phyloP scores from a whole-genome alignment of 1,140 invertebrate genomes.

The Drosophila pectinifera region DNA sequence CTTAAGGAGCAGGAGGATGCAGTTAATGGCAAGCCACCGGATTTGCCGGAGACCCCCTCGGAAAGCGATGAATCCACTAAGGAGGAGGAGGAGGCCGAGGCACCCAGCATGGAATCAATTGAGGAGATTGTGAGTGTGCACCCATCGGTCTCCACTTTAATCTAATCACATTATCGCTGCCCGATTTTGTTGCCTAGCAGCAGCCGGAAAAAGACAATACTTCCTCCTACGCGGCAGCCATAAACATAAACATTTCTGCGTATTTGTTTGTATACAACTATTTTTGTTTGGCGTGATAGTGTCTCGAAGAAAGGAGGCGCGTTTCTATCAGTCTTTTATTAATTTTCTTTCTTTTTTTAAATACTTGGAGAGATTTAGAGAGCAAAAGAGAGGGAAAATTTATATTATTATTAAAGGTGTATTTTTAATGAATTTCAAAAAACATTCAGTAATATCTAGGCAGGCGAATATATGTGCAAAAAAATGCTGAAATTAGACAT shows the following conservation, averaged over 20 bases:
- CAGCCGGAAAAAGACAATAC: slow-evolving; percentile 23
- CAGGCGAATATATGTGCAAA: not conserved
- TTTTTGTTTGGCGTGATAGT: slow-evolving; percentile 34
- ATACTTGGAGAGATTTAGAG: not conserved
- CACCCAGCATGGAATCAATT: slow-evolving; percentile 11
- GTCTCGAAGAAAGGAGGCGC: slow-evolving; percentile 26
- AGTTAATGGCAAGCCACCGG: no score
- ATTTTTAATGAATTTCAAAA: slow-evolving; percentile 1
- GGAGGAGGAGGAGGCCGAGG: slow-evolving; percentile 9
- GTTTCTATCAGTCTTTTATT: slow-evolving; percentile 3
- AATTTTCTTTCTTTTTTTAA: not conserved
- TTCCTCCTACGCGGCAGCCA: slow-evolving; percentile 17
- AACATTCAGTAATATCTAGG: not conserved
- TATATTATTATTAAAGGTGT: not conserved
- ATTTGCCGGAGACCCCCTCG: slow-evolving; percentile 1
- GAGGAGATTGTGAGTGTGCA: slow-evolving; percentile 65
- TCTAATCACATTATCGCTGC: slow-evolving; percentile 46
- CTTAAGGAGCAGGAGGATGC: slow-evolving; percentile 6
- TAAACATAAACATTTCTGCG: slow-evolving; percentile 28
- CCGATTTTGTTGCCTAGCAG: slow-evolving; percentile 47
- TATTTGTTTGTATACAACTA: slow-evolving; percentile 39
- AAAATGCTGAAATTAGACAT: not conserved
- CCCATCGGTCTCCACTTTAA: slow-evolving; percentile 17
- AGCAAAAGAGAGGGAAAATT: not conserved
- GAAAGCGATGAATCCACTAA: slow-evolving; percentile 9